Evolutionary conservation across 2,113 vertebrate genomes (phyloP), one percentile per base, ranked within the genome.

Genomic region (Chlamydotis undulata): DNA sequence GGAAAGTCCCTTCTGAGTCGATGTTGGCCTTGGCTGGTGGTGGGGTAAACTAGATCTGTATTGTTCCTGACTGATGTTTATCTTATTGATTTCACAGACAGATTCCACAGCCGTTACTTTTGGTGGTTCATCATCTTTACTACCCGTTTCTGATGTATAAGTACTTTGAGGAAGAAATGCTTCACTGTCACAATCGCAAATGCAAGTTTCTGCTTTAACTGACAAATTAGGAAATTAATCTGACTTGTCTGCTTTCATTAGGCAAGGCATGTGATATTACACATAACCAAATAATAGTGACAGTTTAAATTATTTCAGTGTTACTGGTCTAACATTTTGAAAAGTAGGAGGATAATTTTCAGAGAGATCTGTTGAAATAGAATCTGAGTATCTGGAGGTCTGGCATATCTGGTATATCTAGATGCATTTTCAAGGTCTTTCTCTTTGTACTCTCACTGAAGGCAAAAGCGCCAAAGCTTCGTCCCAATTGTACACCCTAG

Each of bases 241-340:
- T 55, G 43, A 35, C 35, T 78, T 89, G 53, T 56, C 80, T 94
- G 65, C 22, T 89, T 94, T 89, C 21, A 39, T 95, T 89, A 87
- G 52, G 19, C 9, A 43, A 68, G 21, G 19, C 89, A 41, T 59
- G 43, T 43, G 29, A 61, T 64, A 35, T 15, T 78, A 19, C 9
- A 21, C 56, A 7, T 37, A 67, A 55, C 33, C 47, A 28, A 71
- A n/a, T 61, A 55, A 16, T 21, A 79, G 59, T 71, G 78, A 55
- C 64, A 74, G 41, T 73, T 83, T 57, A 61, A 93, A 61, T 74
- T 10, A 16, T 53, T 89, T 69, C 50, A 31, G 0, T 9, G 3
- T 80, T 88, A 47, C 26, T 47, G 3, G 31, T 50, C n/a, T 78
- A 87, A 81, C 78, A 16, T 70, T 64, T 90, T 82, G 56, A 77